These are phyloP conservation scores for Ariolimax columbianus DNA, from an alignment of 2,888 invertebrate genomes.

Conservation along the genomic window DNA sequence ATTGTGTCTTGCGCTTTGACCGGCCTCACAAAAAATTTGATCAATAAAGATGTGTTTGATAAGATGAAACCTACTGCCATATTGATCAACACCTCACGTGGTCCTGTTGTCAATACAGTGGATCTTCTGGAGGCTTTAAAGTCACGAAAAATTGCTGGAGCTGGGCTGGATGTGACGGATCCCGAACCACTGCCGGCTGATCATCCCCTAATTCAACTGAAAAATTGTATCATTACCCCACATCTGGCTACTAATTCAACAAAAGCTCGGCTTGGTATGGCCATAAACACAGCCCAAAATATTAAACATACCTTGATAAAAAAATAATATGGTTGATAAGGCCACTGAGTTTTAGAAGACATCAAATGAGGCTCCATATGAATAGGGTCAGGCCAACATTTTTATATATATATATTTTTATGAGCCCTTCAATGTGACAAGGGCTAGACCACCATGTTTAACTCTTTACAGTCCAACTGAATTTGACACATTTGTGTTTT, in stretches of 20 bases:
- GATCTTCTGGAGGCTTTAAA: conserved; percentile 87
- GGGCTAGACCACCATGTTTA: too few species aligned
- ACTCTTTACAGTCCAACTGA: too few species aligned
- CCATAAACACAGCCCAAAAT: conserved; percentile 87
- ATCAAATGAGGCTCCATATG: too few species aligned
- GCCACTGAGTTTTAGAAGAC: too few species aligned
- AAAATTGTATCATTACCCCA: conserved; percentile 90
- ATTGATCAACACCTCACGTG: conserved; percentile 90
- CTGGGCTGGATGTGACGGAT: conserved; percentile 93
- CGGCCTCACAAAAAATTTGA: conserved; percentile 32
- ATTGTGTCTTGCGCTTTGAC: conserved; percentile 85
- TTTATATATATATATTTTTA: conserved; percentile 33
- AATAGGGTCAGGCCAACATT: neutral
- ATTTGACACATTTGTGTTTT: too few species aligned
- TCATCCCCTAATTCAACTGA: conserved; percentile 85
- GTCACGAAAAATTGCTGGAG: conserved; percentile 86
- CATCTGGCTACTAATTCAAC: conserved; percentile 92
- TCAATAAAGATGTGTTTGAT: conserved; percentile 34
- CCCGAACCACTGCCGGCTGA: conserved; percentile 92
- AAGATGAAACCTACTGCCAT: conserved; percentile 92
- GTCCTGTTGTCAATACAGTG: conserved; percentile 84
- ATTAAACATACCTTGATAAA: conserved; percentile 80
- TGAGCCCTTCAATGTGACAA: too few species aligned
- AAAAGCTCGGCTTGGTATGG: conserved; percentile 88
- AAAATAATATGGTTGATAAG: neutral